These are phyloP conservation scores for Anarhynchus alexandrinus DNA, from an alignment of 2,113 vertebrate species.

Conservation along the genomic window DNA sequence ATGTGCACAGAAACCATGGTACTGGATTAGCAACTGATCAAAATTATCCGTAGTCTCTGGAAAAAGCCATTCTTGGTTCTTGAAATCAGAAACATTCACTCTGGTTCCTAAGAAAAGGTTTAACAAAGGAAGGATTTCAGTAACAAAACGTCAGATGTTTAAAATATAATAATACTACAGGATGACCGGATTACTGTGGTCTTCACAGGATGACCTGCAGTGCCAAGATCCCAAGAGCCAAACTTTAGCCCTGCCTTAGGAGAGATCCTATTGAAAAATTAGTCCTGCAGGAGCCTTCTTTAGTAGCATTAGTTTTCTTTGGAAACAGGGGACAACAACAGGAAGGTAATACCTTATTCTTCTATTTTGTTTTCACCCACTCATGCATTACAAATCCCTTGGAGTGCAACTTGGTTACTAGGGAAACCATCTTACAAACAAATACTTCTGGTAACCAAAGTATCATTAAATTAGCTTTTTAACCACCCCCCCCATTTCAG, in stretches of 20 bases:
- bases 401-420: neutral
- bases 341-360: neutral
- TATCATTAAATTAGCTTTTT: neutral
- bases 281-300: neutral
- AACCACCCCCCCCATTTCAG: neutral
- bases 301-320: neutral
- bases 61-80: slow-evolving; percentile 84
- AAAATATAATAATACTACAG: neutral
- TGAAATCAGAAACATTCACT: slow-evolving; percentile 72
- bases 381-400: neutral
- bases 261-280: neutral
- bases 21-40: slow-evolving; percentile 81
- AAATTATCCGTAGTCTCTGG: slow-evolving; percentile 78
- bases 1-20: slow-evolving; percentile 84
- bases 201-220: neutral
- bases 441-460: neutral
- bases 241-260: neutral
- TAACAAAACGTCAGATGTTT: neutral
- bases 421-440: neutral
- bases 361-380: neutral
- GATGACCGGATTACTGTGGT: neutral
- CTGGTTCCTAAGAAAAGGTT: slow-evolving; percentile 71
- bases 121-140: neutral
- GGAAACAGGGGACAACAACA: neutral
- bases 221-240: neutral